Percentiles rank a stretch among this genome's conserved stretches.
phyloP scores from a whole-genome alignment of 30 jellyfish, hydroid and myxozoan species.

The Turritopsis dohrnii region DNA sequence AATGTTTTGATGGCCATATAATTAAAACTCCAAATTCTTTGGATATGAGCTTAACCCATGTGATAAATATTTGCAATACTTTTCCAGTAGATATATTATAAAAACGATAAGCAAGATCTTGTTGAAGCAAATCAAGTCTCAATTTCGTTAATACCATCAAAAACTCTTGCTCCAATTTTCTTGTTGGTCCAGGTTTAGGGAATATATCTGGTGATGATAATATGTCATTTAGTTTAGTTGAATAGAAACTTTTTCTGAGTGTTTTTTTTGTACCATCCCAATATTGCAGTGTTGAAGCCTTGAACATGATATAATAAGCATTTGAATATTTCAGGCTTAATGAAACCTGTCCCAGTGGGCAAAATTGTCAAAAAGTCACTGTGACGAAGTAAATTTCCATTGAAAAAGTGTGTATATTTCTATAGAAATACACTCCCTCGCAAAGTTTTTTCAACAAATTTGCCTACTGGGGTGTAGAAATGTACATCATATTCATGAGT shows the following conservation, averaged over 20 bases:
- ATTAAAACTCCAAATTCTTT: slow-evolving; percentile 36
- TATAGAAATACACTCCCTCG: too few species aligned
- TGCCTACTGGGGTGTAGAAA: too few species aligned
- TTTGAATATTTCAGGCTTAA: too few species aligned
- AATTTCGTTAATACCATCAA: slow-evolving; percentile 28
- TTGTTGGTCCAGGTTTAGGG: slow-evolving; percentile 27
- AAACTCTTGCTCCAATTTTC: slow-evolving; percentile 42
- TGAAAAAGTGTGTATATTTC: too few species aligned
- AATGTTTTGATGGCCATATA: slow-evolving; percentile 31
- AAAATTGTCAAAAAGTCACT: too few species aligned
- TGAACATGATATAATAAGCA: too few species aligned
- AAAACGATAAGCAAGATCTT: not conserved
- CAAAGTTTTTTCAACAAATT: too few species aligned
- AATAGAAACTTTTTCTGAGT: slow-evolving; percentile 19
- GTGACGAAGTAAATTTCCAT: too few species aligned
- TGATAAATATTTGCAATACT: slow-evolving; percentile 19
- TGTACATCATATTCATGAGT: slow-evolving; percentile 29
- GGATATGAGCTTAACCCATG: slow-evolving; percentile 25
- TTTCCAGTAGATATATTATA: not conserved
- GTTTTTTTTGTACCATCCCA: slow-evolving; percentile 41
- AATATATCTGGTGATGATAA: slow-evolving; percentile 17
- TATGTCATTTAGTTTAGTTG: too few species aligned
- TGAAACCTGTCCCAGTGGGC: too few species aligned
- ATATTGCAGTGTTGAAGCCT: slow-evolving; percentile 36
- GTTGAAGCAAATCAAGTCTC: too few species aligned